A percentile compares a stretch with the other conserved stretches of the same genome.
These are phyloP conservation scores for Ursus arctos DNA, from an alignment of 2,113 vertebrate species.

Conservation along the genomic window DNA sequence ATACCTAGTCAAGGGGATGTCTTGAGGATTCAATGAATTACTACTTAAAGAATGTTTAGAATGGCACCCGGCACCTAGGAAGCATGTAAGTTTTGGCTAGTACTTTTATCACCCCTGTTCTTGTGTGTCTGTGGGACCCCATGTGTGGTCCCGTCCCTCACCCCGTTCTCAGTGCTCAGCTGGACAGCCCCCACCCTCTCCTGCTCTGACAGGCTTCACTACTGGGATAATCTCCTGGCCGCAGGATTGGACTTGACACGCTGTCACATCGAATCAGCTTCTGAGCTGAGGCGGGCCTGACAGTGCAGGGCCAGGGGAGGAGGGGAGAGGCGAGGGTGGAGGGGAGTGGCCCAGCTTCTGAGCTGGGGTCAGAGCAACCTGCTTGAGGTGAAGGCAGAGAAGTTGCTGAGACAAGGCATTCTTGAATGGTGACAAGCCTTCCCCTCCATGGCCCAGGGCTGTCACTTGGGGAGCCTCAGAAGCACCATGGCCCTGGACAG, in stretches of 20 bases:
- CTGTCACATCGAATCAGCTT: slow-evolving; percentile 73
- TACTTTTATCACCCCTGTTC: background rate
- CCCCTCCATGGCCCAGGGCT: fast-evolving
- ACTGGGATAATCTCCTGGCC: slow-evolving; percentile 59
- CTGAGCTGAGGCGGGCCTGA: slow-evolving; percentile 31
- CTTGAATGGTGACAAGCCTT: background rate
- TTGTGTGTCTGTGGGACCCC: background rate
- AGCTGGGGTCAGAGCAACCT: slow-evolving; percentile 24
- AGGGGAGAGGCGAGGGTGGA: background rate
- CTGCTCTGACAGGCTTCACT: slow-evolving; percentile 59
- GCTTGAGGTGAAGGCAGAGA: background rate
- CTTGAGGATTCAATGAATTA: background rate
- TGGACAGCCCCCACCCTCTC: slow-evolving; percentile 14
- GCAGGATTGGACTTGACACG: slow-evolving; percentile 66
- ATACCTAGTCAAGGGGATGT: background rate
- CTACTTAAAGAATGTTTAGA: background rate
- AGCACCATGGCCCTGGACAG: fast-evolving
- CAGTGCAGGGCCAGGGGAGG: background rate
- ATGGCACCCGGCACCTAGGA: background rate
- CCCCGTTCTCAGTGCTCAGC: background rate
- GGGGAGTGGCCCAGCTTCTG: background rate
- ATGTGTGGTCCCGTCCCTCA: background rate
- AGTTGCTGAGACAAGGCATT: background rate
- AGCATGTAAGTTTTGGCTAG: background rate
- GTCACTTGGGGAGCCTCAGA: background rate